Base-by-base conservation (phyloP, 2,797 vertebrate species). In the Enteromius viviparus region DNA sequence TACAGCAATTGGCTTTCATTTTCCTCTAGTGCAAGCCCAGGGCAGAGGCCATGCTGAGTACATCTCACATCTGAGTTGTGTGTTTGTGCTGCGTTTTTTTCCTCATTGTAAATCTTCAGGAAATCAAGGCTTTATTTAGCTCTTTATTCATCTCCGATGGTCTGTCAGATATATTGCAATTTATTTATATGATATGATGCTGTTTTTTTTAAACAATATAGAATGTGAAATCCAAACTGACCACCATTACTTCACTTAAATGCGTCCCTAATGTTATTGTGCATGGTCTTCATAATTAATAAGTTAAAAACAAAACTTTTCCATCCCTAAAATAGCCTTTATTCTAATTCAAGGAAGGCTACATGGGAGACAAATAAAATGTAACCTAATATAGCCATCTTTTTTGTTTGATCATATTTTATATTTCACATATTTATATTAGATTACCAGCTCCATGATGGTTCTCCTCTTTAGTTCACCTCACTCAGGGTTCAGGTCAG, bases 1-100 rank as follows among this genome's bases (percentile, higher is more conserved):
- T 91, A 78, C 74, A 77, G 86, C 85, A 88, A 80, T 81, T 87
- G 86, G 83, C 80, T 91, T 87, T 90, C 62, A 80, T 86, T 71
- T 83, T 80, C 74, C 85, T 80, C 58, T 75, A 47, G 75, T 29
- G 58, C 11, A 58, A 64, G 37, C 62, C 15, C 64, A 72, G 58
- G 78, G 75, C 53, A 70, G 51, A 55, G 47, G 65, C 40, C 53
- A 32, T 51, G 68, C 47, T 81, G 64, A 71, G 77, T 86, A 51
- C 32, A 47, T 29, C 47, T 51, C 42, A 58, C 51, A 53, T 60
- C 7, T 70, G 42, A 70, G 64, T 58, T 32, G 45, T 83, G 10
- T 76, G 32, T 32, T 62, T 76, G 45, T 71, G 12, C 4, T 53
- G 72, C 47, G 11, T 26, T 19, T n/a, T 64, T 45, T 79, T 47